Conservation (phyloP, 1,140 invertebrate species). For the Venustaconcha ellipsiformis region DNA sequence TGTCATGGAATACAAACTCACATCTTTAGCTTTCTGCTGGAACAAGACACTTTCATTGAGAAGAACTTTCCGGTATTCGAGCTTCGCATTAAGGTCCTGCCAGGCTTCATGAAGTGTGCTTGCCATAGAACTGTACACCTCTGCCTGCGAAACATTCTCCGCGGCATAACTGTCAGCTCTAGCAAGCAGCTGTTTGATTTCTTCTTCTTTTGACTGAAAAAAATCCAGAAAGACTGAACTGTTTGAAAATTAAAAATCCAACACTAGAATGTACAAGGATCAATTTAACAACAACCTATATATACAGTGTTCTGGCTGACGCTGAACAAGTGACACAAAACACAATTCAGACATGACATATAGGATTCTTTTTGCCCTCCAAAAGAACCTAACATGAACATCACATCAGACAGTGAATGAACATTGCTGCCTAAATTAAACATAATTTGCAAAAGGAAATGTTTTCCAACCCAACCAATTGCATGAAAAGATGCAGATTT, state of each 20-base stretch:
- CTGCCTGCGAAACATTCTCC: conserved; percentile 74
- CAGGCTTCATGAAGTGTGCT: conserved; percentile 88
- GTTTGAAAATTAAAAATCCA: background rate
- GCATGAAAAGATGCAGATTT: too few species aligned
- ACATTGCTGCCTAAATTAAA: too few species aligned
- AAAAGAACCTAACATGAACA: too few species aligned
- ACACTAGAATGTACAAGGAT: too few species aligned
- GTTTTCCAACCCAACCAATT: too few species aligned
- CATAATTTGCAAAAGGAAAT: too few species aligned
- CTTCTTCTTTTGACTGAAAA: conserved; percentile 86
- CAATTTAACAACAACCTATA: too few species aligned
- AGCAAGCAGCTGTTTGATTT: conserved; percentile 88
- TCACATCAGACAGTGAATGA: too few species aligned
- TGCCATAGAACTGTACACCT: conserved; percentile 91
- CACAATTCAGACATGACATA: too few species aligned
- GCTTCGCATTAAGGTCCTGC: conserved; percentile 85
- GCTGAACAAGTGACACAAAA: too few species aligned
- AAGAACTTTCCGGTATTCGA: conserved; percentile 83
- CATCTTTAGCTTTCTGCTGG: conserved; percentile 67
- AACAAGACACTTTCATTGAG: conserved; percentile 76
- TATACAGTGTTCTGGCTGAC: too few species aligned
- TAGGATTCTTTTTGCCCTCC: too few species aligned
- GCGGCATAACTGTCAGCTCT: conserved; percentile 87
- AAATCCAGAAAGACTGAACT: conserved; percentile 11
- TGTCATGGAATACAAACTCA: conserved; percentile 34